Conservation (phyloP, 2,888 invertebrate species). For the Scotopteryx bipunctaria region DNA sequence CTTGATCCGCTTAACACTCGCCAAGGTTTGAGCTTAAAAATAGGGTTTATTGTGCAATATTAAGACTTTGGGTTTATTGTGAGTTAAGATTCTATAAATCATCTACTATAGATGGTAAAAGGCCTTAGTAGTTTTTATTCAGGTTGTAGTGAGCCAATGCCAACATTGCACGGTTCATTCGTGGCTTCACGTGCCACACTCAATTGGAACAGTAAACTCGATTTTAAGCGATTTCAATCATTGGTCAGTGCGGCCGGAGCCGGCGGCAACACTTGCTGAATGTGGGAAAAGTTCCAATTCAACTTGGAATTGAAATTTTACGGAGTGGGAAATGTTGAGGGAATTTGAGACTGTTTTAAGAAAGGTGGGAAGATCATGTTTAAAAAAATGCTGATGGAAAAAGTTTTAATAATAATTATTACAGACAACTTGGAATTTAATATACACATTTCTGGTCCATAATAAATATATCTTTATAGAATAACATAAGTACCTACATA, state of each 20-base stretch:
- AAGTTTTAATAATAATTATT: too few species aligned
- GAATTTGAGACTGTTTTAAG: background rate
- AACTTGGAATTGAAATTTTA: slow-evolving; percentile 10
- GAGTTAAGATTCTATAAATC: background rate
- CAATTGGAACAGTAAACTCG: slow-evolving; percentile 25
- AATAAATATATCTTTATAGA: too few species aligned
- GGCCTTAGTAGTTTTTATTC: background rate
- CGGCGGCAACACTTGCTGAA: slow-evolving; percentile 17
- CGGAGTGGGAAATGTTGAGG: background rate
- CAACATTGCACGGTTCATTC: background rate
- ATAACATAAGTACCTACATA: too few species aligned
- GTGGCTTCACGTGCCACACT: slow-evolving; percentile 13
- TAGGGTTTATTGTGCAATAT: too few species aligned
- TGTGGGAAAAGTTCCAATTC: slow-evolving; percentile 17
- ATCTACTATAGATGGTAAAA: too few species aligned
- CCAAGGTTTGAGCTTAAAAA: too few species aligned
- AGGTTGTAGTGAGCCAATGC: background rate
- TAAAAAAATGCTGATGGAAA: too few species aligned
- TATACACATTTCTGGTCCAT: too few species aligned
- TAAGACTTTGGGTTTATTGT: too few species aligned
- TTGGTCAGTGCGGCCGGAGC: slow-evolving; percentile 12
- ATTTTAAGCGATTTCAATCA: slow-evolving; percentile 31
- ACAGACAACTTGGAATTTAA: too few species aligned
- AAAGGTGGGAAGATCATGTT: too few species aligned
- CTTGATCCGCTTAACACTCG: too few species aligned